These are phyloP conservation scores for Pantala flavescens DNA, from an alignment of 1,140 invertebrate genomes.

Conservation along the genomic window DNA sequence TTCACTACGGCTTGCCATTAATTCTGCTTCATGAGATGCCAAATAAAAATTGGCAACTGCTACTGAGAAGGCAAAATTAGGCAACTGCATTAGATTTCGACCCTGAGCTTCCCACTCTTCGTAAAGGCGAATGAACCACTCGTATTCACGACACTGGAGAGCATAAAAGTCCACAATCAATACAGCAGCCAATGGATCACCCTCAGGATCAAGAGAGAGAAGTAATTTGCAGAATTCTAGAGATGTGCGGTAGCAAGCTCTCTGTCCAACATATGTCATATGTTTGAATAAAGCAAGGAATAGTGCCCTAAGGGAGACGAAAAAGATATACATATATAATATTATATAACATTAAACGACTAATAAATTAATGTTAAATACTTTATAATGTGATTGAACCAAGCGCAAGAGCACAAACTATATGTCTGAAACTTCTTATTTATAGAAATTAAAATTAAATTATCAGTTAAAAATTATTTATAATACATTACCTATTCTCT, in stretches of 20 bases:
- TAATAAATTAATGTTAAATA: not conserved
- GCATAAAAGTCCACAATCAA: slow-evolving; percentile 83
- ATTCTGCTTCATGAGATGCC: slow-evolving; percentile 18
- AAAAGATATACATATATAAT: slow-evolving; percentile 18
- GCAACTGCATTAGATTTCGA: slow-evolving; percentile 64
- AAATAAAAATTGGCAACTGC: slow-evolving; percentile 63
- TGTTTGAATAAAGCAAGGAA: slow-evolving; percentile 81
- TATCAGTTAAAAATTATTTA: no score
- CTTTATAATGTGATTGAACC: no score
- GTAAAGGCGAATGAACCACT: slow-evolving; percentile 65
- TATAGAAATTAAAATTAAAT: no score
- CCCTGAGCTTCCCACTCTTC: slow-evolving; percentile 47
- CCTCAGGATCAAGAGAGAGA: slow-evolving; percentile 67
- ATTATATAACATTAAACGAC: not conserved
- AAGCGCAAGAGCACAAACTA: no score
- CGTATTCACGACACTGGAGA: slow-evolving; percentile 64
- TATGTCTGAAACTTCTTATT: no score
- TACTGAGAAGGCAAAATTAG: slow-evolving; percentile 79
- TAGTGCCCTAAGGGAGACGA: slow-evolving; percentile 49
- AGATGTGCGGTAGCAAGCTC: slow-evolving; percentile 69
- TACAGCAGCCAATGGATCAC: slow-evolving; percentile 71
- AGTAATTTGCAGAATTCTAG: slow-evolving; percentile 68
- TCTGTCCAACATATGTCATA: slow-evolving; percentile 64
- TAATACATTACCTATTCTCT: slow-evolving; percentile 64
- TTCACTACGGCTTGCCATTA: not conserved